phyloP scores from a whole-genome alignment of 2,113 vertebrate genomes.

The Axis porcinus region DNA sequence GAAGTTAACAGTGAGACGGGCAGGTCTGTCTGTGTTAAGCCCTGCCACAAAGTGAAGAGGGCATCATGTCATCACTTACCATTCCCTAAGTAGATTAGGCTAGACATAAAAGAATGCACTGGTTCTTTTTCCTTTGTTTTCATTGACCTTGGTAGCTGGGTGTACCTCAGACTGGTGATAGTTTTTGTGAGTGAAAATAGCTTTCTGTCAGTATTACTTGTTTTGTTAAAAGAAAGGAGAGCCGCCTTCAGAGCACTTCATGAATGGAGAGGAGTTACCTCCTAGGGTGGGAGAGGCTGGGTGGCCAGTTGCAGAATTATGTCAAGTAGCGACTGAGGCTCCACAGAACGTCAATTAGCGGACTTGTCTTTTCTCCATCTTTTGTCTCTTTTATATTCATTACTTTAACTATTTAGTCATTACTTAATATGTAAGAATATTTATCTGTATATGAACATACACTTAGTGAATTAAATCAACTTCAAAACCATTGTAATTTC shows the following conservation, averaged over 20 bases:
- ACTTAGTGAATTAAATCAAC: conserved; percentile 14
- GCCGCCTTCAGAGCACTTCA: not conserved
- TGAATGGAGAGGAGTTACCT: not conserved
- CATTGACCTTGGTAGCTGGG: not conserved
- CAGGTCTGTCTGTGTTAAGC: conserved; percentile 74
- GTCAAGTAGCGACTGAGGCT: not conserved
- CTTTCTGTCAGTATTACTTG: not conserved
- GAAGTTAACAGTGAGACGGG: conserved; percentile 71
- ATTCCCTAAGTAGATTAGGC: conserved; percentile 49
- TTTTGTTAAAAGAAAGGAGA: not conserved
- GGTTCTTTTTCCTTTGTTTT: conserved; percentile 3
- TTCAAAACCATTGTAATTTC: conserved; percentile 2
- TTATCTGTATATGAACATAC: not conserved
- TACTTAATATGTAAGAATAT: not conserved
- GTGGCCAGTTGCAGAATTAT: not conserved
- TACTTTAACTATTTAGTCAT: not conserved
- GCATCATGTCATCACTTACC: conserved; percentile 8
- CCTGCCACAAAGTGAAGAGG: conserved; percentile 61
- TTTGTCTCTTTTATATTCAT: not conserved
- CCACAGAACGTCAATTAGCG: not conserved
- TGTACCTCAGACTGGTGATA: not conserved
- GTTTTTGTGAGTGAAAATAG: not conserved
- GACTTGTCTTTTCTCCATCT: conserved; percentile 7
- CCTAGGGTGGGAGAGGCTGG: not conserved
- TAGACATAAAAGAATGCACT: not conserved